Base-by-base conservation (phyloP, 2,888 invertebrate genomes). In the Lomographa bimaculata region DNA sequence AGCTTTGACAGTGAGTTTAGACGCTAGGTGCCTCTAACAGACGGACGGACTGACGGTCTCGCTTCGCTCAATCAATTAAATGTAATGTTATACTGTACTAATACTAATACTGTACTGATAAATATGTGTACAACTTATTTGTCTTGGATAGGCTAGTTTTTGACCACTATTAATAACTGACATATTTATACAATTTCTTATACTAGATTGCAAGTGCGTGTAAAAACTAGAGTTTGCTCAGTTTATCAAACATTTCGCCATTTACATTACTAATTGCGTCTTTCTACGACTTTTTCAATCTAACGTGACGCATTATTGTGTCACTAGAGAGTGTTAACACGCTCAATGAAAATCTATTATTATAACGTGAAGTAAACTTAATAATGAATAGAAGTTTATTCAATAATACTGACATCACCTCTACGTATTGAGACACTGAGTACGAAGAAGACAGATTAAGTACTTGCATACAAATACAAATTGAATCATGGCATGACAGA, bases 401-500 rank as follows among this genome's bases (percentile, higher is more conserved):
- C 45, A 50, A 49, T 45, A 50, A 50, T 34, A 50, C 46, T 56
- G 56, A 54, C 57, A 52, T 54, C 60, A 47, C 33, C 19, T 30
- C 7, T 26, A 8, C 24, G 21, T 24, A 16, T 41, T 18, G 19
- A 23, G 21, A 18, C 29, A 38, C 38, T 33, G 24, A 32, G 14
- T 10, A 27, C 18, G 7, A 10, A 38, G 27, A 34, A 42, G 24
- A n/a, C n/a, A n/a, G n/a, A n/a, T n/a, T n/a, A n/a, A n/a, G n/a
- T 36, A 39, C 38, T 36, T 34, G 38, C 35, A 34, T 24, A 39
- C 44, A 50, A 46, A 57, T 49, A 46, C 45, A 50, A 33, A 18
- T 35, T 57, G 52, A 62, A 50, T 61, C 63, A 59, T 47, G 28
- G 27, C 19, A 50, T 46, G 46, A 49, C 52, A 43, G 37, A 32